Base-by-base conservation (phyloP, 2,113 vertebrate genomes). In the Grallaria varia region DNA sequence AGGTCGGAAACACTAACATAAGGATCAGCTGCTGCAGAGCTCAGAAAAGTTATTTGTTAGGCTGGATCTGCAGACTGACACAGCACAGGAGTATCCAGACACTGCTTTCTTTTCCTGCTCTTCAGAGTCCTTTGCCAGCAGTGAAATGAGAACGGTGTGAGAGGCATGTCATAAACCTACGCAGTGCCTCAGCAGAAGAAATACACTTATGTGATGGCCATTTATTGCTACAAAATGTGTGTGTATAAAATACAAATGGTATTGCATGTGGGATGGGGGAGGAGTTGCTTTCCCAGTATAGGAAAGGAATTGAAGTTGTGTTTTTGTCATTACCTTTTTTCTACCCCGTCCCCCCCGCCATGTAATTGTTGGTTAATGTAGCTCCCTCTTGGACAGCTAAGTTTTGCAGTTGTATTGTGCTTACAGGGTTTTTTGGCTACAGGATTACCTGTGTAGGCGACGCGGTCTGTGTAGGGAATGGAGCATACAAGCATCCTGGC, bases 401-500 rank as follows among this genome's bases (percentile, higher is more conserved):
- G 23, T 73, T 44, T 68, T 84, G 23, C 15, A 20, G 37, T 20
- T 60, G 13, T 53, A 14, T 73, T 86, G 16, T 1, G 3, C 58
- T 80, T 56, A 15, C 22, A 12, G 10, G 15, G 9, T 9, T 64
- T 60, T 87, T 87, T 63, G 12, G 19, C 31, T 60, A 9, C 8
- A 20, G 0, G 0, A 1, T 87, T 55, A 55, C 0, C 5, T 18
- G 3, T 33, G 14, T 7, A 33, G 2, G 14, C 11, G 16, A n/a
- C 71, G 37, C 31, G 1, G 42, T 31, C 25, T 68, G 5, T 31
- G 37, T 21, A 23, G 33, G 42, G 35, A 20, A 24, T 37, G 63
- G 20, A 53, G 8, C 6, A 2, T 30, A 10, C 18, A 9, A 37
- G 18, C 14, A 47, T 22, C 55, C 25, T 60, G 28, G 20, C 16